These are phyloP conservation scores for Sitta europaea DNA, from an alignment of 2,113 vertebrate species.

Conservation along the genomic window DNA sequence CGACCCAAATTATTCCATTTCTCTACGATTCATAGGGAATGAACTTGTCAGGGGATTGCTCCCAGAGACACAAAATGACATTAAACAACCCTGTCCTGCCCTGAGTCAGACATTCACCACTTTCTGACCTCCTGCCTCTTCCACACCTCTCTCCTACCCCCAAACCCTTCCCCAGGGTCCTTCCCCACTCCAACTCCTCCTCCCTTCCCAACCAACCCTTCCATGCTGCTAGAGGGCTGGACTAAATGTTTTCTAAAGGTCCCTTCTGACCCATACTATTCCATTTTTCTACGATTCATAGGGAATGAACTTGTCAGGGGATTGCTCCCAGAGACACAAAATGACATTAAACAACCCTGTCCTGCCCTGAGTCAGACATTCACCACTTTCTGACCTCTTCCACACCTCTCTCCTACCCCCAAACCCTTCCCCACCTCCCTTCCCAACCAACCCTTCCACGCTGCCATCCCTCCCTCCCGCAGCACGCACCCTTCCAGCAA, in stretches of 20 bases:
- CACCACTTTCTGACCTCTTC: not conserved
- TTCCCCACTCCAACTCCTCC: not conserved
- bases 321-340: fast-evolving
- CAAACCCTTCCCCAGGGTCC: not conserved
- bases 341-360: not conserved
- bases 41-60: not conserved
- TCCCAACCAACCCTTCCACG: not conserved
- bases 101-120: not conserved
- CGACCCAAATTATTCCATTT: not conserved
- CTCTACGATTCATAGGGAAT: not conserved
- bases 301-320: not conserved
- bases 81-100: not conserved
- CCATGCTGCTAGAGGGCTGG: not conserved
- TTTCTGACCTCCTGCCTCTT: not conserved
- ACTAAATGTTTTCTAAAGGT: not conserved
- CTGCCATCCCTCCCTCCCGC: not conserved
- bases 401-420: not conserved
- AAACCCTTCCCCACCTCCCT: not conserved
- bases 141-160: not conserved
- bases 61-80: fast-evolving
- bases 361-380: not conserved
- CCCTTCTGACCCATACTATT: not conserved
- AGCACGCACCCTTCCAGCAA: fast-evolving
- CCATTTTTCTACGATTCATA: not conserved
- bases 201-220: not conserved